These are phyloP conservation scores for Meandrina meandrites DNA, from an alignment of 92 coral and sea anemone species.

Conservation along the genomic window DNA sequence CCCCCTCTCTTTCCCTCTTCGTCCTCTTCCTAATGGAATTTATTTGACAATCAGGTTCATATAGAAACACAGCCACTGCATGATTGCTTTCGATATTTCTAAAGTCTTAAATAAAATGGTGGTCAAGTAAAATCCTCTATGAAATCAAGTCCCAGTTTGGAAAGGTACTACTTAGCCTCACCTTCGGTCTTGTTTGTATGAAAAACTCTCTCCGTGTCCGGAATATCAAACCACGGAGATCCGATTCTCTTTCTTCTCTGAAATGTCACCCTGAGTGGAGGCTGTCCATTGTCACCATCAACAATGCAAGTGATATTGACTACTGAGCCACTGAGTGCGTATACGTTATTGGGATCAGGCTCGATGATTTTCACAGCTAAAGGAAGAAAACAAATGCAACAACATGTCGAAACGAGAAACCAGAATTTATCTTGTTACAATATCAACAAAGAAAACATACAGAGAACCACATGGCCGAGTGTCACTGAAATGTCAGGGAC, in stretches of 20 bases:
- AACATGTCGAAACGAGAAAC: too few species aligned
- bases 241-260: background rate
- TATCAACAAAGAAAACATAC: background rate
- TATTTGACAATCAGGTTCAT: too few species aligned
- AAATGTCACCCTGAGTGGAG: constrained; percentile 42
- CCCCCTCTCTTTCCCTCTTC: too few species aligned
- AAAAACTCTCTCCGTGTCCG: constrained; percentile 23
- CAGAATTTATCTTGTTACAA: background rate
- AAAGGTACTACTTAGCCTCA: background rate
- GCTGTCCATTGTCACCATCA: constrained; percentile 22
- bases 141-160: background rate
- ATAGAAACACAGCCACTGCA: too few species aligned
- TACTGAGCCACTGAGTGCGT: constrained; percentile 46
- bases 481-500: too few species aligned
- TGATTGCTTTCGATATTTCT: too few species aligned
- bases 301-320: constrained; percentile 41
- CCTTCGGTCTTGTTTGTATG: constrained; percentile 51
- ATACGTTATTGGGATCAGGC: constrained; percentile 53
- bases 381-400: too few species aligned
- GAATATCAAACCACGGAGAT: background rate
- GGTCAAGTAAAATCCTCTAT: background rate
- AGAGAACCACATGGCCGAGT: background rate
- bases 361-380: constrained; percentile 35
- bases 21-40: too few species aligned
- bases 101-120: background rate